Evolutionary conservation across 2,113 vertebrate genomes (phyloP).

Genomic region (Macquaria ambigua): DNA sequence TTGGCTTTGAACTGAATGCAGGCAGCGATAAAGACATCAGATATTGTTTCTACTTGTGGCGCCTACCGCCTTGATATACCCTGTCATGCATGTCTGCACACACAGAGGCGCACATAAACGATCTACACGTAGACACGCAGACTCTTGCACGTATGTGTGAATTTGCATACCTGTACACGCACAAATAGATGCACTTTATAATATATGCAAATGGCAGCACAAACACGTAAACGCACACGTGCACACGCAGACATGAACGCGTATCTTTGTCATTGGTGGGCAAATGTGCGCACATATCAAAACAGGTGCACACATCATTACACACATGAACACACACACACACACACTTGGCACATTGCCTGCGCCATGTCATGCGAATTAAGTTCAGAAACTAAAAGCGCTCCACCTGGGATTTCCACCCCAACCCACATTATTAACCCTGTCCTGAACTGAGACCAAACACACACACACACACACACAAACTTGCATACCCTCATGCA

Average conservation of each 20-base stretch:
- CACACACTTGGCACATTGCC: slow-evolving; percentile 66
- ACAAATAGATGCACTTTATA: background rate
- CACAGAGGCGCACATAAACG: background rate
- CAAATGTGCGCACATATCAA: slow-evolving; percentile 28
- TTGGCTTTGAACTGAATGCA: slow-evolving; percentile 15
- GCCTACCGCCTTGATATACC: background rate
- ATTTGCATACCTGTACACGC: background rate
- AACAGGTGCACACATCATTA: slow-evolving; percentile 30
- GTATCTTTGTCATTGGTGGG: slow-evolving; percentile 16
- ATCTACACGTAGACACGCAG: background rate
- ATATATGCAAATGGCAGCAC: background rate
- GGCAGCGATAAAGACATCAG: slow-evolving; percentile 1
- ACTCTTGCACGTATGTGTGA: background rate
- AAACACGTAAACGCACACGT: background rate
- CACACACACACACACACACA: slow-evolving; percentile 28
- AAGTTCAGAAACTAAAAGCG: slow-evolving; percentile 77
- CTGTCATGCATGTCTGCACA: slow-evolving; percentile 34
- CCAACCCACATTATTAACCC: slow-evolving; percentile 74
- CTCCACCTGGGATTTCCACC: slow-evolving; percentile 73
- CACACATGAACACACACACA: slow-evolving; percentile 34
- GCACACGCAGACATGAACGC: background rate
- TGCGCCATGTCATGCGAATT: slow-evolving; percentile 77
- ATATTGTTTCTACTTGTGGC: slow-evolving; percentile 7
- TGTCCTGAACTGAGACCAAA: slow-evolving; percentile 52
- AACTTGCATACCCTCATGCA: slow-evolving; percentile 6